Evolutionary conservation across 2,113 vertebrate genomes (phyloP), one percentile per base, ranked within the genome.

Genomic region (Silurus glanis): DNA sequence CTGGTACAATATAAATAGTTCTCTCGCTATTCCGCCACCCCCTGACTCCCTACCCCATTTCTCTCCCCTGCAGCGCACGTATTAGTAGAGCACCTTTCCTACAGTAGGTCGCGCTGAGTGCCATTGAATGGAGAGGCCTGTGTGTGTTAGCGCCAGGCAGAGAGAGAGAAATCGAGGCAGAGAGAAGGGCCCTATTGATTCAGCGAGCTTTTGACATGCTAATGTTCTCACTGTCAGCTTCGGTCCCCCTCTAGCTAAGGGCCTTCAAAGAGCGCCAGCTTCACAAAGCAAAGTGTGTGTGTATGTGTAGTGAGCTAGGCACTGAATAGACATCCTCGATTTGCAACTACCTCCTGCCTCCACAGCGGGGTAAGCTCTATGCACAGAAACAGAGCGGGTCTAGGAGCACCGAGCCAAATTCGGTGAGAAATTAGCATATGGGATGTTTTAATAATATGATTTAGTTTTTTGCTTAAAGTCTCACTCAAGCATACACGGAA

Each of bases 121-220:
- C 81, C 12, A 79, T 80, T 80, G 88, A 92, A 92, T 91, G 91
- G 92, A 94, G 93, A 92, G 87, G 88, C 90, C 83, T 89, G 88
- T 89, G 78, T 91, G 86, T 93, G 92, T 94, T 93, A 94, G 94
- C 91, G 93, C 92, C 93, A 94, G 81, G 25, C 89, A 91, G 92
- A 85, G 85, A 86, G 53, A 72, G 84, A 78, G 75, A 84, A 88
- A 85, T 16, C 62, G 0, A 88, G 86, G 78, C 10, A 56, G 90
- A 86, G 84, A 88, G 81, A 86, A 90, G 58, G 90, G 71, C 58
- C 94, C 87, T 89, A 90, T 91, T 91, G 89, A 90, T 91, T 88
- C 89, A 82, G 37, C 0, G 49, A 90, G 92, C 93, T 93, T 95
- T 95, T 95, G 93, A 94, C 91, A 95, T 94, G 94, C 89, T 95